Conservation (phyloP, 2,797 vertebrate genomes). For the Eulemur albifrons region DNA sequence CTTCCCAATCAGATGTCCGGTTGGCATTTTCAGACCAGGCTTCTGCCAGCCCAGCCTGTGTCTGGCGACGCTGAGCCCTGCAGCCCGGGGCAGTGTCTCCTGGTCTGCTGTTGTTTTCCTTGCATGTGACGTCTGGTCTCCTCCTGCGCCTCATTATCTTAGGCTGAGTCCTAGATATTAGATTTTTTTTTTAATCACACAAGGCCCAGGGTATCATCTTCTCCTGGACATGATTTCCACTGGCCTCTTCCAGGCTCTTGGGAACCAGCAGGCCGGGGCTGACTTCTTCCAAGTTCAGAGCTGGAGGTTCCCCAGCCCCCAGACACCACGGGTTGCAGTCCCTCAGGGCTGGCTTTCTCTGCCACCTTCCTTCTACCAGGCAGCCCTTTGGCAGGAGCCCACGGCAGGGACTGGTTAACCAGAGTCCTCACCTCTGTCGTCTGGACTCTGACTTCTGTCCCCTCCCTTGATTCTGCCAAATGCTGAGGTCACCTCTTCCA, state of each 20-base stretch:
- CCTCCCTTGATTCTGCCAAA: background rate
- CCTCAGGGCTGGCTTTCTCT: background rate
- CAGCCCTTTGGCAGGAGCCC: too few species aligned
- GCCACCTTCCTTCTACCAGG: too few species aligned
- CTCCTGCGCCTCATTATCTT: too few species aligned
- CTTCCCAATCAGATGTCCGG: too few species aligned
- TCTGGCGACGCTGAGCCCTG: too few species aligned
- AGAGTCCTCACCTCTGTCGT: background rate
- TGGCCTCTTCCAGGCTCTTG: background rate
- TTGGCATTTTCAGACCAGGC: too few species aligned
- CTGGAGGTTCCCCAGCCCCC: background rate
- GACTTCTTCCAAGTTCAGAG: background rate
- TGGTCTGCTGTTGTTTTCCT: too few species aligned
- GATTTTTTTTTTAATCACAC: background rate
- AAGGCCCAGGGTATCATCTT: background rate
- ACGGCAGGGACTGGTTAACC: too few species aligned
- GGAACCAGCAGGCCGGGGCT: background rate
- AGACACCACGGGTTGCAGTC: background rate
- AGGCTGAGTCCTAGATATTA: background rate
- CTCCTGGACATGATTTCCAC: background rate
- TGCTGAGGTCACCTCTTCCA: background rate
- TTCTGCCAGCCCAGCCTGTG: too few species aligned
- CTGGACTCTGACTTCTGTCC: background rate
- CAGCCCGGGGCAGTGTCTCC: too few species aligned
- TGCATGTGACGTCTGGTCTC: too few species aligned